Percentiles rank a stretch among this genome's conserved stretches.
Evolutionary conservation across 2,113 vertebrate species (phyloP).

Genomic region (Callopanchax toddi): DNA sequence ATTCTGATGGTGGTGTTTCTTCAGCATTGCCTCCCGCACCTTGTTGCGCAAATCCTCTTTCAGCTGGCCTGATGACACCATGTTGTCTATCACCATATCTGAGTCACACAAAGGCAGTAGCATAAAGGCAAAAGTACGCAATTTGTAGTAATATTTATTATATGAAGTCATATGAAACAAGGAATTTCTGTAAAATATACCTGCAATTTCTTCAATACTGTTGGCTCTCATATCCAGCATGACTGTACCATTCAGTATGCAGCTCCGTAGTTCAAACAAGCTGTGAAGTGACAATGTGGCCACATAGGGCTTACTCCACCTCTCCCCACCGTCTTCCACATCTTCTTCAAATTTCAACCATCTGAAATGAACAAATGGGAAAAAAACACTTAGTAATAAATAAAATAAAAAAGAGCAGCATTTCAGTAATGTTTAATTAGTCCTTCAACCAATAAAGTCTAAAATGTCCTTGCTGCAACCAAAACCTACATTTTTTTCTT

Average conservation of each 20-base stretch:
- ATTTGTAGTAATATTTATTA: background rate
- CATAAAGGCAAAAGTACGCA: constrained; percentile 7
- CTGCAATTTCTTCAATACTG: constrained; percentile 94
- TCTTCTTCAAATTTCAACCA: constrained; percentile 96
- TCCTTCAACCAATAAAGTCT: background rate
- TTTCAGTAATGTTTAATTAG: background rate
- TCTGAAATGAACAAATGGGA: constrained; percentile 61
- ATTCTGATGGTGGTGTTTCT: constrained; percentile 95
- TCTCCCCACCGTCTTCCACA: constrained; percentile 93
- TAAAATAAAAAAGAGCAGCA: background rate
- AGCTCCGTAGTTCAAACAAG: constrained; percentile 92
- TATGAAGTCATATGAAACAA: background rate
- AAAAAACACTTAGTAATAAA: background rate
- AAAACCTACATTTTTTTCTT: background rate
- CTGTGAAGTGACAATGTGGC: constrained; percentile 94
- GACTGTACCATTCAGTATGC: constrained; percentile 94
- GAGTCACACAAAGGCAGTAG: constrained; percentile 19
- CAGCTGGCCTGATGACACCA: constrained; percentile 91
- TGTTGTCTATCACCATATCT: constrained; percentile 96
- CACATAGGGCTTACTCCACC: constrained; percentile 96
- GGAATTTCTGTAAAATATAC: constrained; percentile 60
- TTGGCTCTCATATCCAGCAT: constrained; percentile 96
- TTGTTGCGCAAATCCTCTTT: constrained; percentile 86
- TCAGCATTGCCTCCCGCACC: constrained; percentile 91
- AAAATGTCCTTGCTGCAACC: background rate